A percentile compares a stretch with the other conserved stretches of the same genome.
These are phyloP conservation scores for Carcina quercana DNA, from an alignment of 2,888 invertebrate species.

Conservation along the genomic window DNA sequence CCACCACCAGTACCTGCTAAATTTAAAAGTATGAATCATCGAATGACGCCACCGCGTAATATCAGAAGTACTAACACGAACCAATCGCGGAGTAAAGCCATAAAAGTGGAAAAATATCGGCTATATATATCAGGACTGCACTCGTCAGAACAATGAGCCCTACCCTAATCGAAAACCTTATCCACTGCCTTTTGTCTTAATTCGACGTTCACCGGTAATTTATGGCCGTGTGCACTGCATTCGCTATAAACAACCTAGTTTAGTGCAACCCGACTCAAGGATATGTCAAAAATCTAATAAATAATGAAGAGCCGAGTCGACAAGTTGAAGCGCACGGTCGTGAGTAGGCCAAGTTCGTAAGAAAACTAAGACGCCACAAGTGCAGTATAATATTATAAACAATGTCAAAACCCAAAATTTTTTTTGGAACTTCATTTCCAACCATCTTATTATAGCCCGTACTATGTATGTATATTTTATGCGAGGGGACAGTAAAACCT, in stretches of 20 bases:
- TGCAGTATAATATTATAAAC: no score
- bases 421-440: no score
- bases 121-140: slow-evolving; percentile 51
- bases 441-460: no score
- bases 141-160: slow-evolving; percentile 55
- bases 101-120: slow-evolving; percentile 58
- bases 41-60: neutral
- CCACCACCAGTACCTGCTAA: no score
- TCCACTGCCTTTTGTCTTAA: slow-evolving; percentile 67
- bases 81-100: slow-evolving; percentile 47
- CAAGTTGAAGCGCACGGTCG: no score
- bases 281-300: slow-evolving; percentile 70
- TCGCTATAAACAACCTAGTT: slow-evolving; percentile 65
- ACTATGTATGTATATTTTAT: no score
- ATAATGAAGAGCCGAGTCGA: slow-evolving; percentile 53
- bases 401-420: no score
- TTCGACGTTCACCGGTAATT: slow-evolving; percentile 62
- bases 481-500: no score
- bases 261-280: slow-evolving; percentile 39
- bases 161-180: slow-evolving; percentile 55
- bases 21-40: neutral
- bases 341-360: no score
- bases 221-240: slow-evolving; percentile 45
- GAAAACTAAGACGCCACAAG: no score
- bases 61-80: slow-evolving; percentile 15